phyloP scores from a whole-genome alignment of 2,797 vertebrate species.

The Sebastes vulpes region DNA sequence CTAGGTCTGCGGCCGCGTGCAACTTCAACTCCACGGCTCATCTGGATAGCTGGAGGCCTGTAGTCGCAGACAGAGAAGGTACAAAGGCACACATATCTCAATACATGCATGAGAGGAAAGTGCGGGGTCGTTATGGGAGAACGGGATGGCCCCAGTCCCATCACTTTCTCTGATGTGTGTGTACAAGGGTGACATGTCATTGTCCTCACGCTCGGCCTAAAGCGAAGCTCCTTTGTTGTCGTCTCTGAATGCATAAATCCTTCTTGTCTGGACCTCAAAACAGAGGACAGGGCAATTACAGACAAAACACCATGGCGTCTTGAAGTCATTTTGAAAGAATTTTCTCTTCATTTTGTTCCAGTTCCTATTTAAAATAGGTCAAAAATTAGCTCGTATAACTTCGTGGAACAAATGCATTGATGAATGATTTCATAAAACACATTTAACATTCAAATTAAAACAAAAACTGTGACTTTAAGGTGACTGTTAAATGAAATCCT shows the following conservation, averaged over 20 bases:
- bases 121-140: conserved; percentile 76
- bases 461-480: conserved; percentile 17
- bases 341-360: background rate
- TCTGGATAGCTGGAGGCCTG: conserved; percentile 83
- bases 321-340: conserved; percentile 35
- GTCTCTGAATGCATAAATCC: conserved; percentile 72
- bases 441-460: conserved; percentile 34
- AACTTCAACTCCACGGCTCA: conserved; percentile 70
- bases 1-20: conserved; percentile 69
- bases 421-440: conserved; percentile 12
- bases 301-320: conserved; percentile 33
- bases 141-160: conserved; percentile 55
- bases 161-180: conserved; percentile 79
- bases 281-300: conserved; percentile 74
- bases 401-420: background rate
- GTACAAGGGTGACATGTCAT: conserved; percentile 75
- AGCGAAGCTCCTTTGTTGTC: conserved; percentile 70
- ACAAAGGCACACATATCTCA: conserved; percentile 82
- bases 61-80: conserved; percentile 80
- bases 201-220: conserved; percentile 76
- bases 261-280: conserved; percentile 75
- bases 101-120: conserved; percentile 77
- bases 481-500: conserved; percentile 33
- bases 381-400: background rate
- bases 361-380: conserved; percentile 13